Base-by-base conservation (phyloP, 2,113 vertebrate genomes). In the Etia nguti region DNA sequence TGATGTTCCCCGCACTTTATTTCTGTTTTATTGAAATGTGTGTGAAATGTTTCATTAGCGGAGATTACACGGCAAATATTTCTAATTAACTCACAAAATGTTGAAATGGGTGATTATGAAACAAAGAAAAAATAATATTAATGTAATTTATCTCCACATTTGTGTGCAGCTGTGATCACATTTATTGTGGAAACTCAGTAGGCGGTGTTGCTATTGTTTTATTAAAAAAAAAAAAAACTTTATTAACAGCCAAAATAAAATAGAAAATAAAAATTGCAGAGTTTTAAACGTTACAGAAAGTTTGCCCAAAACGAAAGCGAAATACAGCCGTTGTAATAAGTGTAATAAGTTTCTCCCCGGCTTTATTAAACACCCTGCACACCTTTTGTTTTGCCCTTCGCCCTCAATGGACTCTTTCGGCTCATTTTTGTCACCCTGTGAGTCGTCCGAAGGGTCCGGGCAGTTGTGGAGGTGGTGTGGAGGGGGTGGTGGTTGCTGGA, bases 381-480 rank as follows among this genome's bases (percentile, higher is more conserved):
- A 41, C 8, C 79, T 89, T 92, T 24, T 77, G 41, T 52, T 81
- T 29, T 13, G 80, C 41, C 55, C 46, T 57, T 54, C 54, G 34
- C 6, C 18, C 57, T 20, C 80, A 55, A 29, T 79, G 41, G 48
- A 29, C 22, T 79, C 38, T 8, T 89, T 84, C 91, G 89, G 93
- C 95, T 94, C 22, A 87, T 91, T 91, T 90, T 82, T 1, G 1
- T 31, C 18, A 29, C 24, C 90, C 89, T 90, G 92, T 92, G 85
- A 93, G 85, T 95, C 94, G 94, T 95, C 89, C 83, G 92, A 84
- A 94, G 88, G 90, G 90, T 94, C 86, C 29, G 20, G 89, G 89
- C 22, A 75, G 41, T 75, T 41, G 68, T 24, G 38, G 1, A 20
- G 59, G 34, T 38, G n/a, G 36, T 70, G 65, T 5, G 34, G 13